These are phyloP conservation scores for Drosophila nr. perissopoda DNA, from an alignment of 2,888 invertebrate genomes.

Conservation along the genomic window DNA sequence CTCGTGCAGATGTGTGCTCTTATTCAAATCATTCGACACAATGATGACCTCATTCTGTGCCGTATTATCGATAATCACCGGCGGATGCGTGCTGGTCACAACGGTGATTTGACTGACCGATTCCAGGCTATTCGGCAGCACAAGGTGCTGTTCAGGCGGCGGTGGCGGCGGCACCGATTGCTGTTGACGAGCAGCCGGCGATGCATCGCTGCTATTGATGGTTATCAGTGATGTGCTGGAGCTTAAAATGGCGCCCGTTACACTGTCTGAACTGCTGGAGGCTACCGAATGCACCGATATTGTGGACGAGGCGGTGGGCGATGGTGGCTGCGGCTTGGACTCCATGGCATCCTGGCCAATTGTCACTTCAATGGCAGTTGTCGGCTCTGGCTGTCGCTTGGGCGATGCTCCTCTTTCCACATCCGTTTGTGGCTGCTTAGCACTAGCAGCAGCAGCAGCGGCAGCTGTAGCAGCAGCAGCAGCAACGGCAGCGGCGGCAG, in stretches of 20 bases:
- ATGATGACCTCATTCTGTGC: conserved; percentile 90
- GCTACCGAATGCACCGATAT: conserved; percentile 77
- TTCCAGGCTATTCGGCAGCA: conserved; percentile 90
- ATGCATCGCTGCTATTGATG: conserved; percentile 83
- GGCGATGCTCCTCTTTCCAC: conserved; percentile 18
- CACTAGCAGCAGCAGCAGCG: neutral
- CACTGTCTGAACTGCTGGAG: conserved; percentile 60
- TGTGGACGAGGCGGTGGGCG: conserved; percentile 79
- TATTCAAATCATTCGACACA: conserved; percentile 92
- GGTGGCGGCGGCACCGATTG: conserved; percentile 65
- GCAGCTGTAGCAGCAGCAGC: conserved; percentile 44
- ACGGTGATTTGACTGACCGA: conserved; percentile 93
- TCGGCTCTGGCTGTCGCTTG: conserved; percentile 52
- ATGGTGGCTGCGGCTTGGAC: conserved; percentile 72
- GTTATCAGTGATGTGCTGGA: conserved; percentile 84
- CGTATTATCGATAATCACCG: conserved; percentile 89
- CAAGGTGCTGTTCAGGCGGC: conserved; percentile 82
- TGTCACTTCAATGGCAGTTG: conserved; percentile 68
- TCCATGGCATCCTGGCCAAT: conserved; percentile 68
- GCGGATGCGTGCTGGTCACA: conserved; percentile 92
- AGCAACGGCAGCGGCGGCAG: conserved; percentile 87
- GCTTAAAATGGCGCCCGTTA: conserved; percentile 68
- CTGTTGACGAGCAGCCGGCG: conserved; percentile 70
- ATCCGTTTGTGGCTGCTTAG: conserved; percentile 20
- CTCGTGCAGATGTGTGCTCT: conserved; percentile 87